A percentile compares a stretch with the other conserved stretches of the same genome.
Evolutionary conservation across 92 coral and sea anemone species (phyloP).

Genomic region (Micromussa lordhowensis): DNA sequence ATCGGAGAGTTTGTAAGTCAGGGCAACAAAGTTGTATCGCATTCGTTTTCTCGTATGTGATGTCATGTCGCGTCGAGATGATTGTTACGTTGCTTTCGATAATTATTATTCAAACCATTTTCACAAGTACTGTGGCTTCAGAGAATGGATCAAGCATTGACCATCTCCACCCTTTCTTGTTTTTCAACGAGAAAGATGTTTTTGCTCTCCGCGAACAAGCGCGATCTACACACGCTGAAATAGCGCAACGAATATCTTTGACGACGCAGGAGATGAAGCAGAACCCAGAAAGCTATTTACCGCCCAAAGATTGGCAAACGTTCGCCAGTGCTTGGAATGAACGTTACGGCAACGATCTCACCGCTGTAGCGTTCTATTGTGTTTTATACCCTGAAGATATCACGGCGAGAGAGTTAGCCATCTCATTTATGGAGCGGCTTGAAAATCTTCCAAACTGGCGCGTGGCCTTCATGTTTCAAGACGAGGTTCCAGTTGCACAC

Average conservation of each 20-base stretch:
- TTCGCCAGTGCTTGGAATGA: slow-evolving; percentile 90
- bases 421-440: slow-evolving; percentile 75
- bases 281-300: slow-evolving; percentile 47
- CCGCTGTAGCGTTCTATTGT: slow-evolving; percentile 78
- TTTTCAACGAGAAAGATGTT: slow-evolving; percentile 76
- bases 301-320: slow-evolving; percentile 69
- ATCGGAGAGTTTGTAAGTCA: too few species aligned
- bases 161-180: slow-evolving; percentile 75
- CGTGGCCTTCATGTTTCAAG: slow-evolving; percentile 69
- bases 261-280: slow-evolving; percentile 38
- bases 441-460: slow-evolving; percentile 81
- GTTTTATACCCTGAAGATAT: slow-evolving; percentile 77
- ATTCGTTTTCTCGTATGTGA: not conserved
- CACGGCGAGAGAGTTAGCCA: slow-evolving; percentile 65
- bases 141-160: slow-evolving; percentile 33
- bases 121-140: not conserved
- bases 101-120: not conserved
- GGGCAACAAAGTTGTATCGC: not conserved
- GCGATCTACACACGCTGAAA: slow-evolving; percentile 73
- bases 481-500: slow-evolving; percentile 96
- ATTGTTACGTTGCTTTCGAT: not conserved
- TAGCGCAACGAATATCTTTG: slow-evolving; percentile 61
- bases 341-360: slow-evolving; percentile 76
- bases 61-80: not conserved
- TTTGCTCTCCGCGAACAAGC: slow-evolving; percentile 73